Percentiles rank a stretch among this genome's conserved stretches.
These are phyloP conservation scores for Nipponacmea schrenckii DNA, from an alignment of 2,888 invertebrate species.

Conservation along the genomic window DNA sequence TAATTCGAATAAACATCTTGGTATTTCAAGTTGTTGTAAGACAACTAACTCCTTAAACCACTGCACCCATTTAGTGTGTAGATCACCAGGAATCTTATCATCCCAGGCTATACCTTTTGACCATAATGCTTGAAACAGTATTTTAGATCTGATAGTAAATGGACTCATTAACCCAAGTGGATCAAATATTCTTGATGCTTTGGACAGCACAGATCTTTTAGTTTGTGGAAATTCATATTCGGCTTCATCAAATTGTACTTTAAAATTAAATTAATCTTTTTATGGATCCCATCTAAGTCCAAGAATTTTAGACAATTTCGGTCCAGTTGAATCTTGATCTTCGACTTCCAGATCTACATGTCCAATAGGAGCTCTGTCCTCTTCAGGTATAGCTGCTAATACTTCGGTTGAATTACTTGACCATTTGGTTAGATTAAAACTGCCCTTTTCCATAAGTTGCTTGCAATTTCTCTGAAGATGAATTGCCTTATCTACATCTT, in stretches of 20 bases:
- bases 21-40: not conserved
- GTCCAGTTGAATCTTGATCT: not conserved
- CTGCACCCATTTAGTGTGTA: not conserved
- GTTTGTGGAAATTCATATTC: not conserved
- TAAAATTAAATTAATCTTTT: not conserved
- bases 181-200: not conserved
- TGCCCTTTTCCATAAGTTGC: not conserved
- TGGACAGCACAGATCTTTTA: not conserved
- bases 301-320: not conserved
- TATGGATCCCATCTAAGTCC: not conserved
- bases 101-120: not conserved
- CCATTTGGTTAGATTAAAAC: conserved; percentile 1
- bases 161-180: not conserved
- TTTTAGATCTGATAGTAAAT: not conserved
- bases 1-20: not conserved
- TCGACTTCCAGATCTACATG: not conserved
- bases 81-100: not conserved
- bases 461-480: not conserved
- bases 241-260: not conserved
- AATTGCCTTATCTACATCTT: not conserved
- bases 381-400: conserved; percentile 1
- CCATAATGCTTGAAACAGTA: not conserved
- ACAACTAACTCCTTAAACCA: not conserved
- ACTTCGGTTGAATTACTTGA: not conserved
- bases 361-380: not conserved